A percentile compares a stretch with the other conserved stretches of the same genome.
These are phyloP conservation scores for Prionailurus viverrinus DNA, from an alignment of 2,113 vertebrate species.

Conservation along the genomic window DNA sequence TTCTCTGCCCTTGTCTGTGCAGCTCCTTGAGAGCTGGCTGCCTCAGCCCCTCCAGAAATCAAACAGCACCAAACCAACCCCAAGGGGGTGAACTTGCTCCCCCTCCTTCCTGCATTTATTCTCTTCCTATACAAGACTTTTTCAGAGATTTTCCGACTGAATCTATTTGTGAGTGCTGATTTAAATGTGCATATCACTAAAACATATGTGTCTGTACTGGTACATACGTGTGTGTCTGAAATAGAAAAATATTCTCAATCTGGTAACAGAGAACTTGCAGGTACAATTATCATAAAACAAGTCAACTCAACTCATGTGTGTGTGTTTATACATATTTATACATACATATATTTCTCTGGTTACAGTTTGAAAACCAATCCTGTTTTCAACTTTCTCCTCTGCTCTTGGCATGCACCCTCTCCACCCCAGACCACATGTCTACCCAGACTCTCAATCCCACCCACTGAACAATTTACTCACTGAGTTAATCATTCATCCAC, in stretches of 20 bases:
- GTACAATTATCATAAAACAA: neutral
- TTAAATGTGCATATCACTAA: neutral
- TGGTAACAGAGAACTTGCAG: neutral
- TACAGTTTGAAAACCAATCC: neutral
- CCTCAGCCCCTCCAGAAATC: neutral
- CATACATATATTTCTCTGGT: neutral
- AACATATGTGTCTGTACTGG: neutral
- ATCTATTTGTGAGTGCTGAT: neutral
- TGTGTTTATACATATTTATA: neutral
- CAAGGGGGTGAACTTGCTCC: neutral
- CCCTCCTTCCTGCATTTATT: neutral
- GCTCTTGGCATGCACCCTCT: neutral
- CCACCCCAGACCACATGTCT: neutral
- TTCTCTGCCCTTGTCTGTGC: conserved; percentile 70
- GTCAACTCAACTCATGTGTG: neutral
- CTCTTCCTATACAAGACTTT: neutral
- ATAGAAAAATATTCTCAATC: neutral
- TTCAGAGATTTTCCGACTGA: neutral
- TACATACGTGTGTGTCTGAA: neutral
- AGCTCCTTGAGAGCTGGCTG: conserved; percentile 45
- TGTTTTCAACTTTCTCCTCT: neutral
- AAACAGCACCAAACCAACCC: neutral
- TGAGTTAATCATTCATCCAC: conserved; percentile 89
- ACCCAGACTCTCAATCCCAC: conserved; percentile 36
- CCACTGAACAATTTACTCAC: conserved; percentile 84